A percentile compares a stretch with the other conserved stretches of the same genome.
phyloP scores from a whole-genome alignment of 2,797 vertebrate species.

The Spinibarbus caldwelli region DNA sequence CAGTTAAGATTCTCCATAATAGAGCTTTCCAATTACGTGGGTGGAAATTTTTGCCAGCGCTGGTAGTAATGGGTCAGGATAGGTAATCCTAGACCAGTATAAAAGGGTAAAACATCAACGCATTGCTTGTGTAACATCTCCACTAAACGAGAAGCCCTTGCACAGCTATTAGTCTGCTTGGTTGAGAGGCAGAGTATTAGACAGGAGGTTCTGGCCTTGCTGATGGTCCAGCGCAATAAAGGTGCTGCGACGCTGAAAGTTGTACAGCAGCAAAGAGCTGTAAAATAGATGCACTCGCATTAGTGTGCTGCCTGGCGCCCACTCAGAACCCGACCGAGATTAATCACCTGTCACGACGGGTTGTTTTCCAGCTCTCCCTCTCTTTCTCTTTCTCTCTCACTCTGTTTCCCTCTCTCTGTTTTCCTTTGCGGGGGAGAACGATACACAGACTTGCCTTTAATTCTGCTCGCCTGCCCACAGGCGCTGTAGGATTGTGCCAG shows the following conservation, averaged over 20 bases:
- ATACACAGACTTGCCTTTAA: slow-evolving; percentile 55
- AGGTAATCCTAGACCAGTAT: background rate
- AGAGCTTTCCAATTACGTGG: background rate
- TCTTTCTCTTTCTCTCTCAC: slow-evolving; percentile 28
- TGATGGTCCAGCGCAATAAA: slow-evolving; percentile 44
- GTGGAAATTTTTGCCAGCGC: background rate
- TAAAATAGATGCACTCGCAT: slow-evolving; percentile 65
- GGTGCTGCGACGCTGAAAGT: slow-evolving; percentile 23
- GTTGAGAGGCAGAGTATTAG: slow-evolving; percentile 31
- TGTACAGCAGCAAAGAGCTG: slow-evolving; percentile 56
- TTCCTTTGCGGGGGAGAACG: slow-evolving; percentile 48
- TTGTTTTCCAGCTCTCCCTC: slow-evolving; percentile 62
- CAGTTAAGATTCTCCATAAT: background rate
- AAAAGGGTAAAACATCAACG: slow-evolving; percentile 17
- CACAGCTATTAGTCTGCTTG: slow-evolving; percentile 39
- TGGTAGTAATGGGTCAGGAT: slow-evolving; percentile 7
- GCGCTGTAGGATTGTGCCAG: slow-evolving; percentile 43
- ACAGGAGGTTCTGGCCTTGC: slow-evolving; percentile 45
- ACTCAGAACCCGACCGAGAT: slow-evolving; percentile 65
- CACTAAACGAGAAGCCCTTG: slow-evolving; percentile 34
- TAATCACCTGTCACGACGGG: slow-evolving; percentile 72
- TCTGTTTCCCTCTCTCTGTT: slow-evolving; percentile 49
- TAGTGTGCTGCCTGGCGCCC: slow-evolving; percentile 56
- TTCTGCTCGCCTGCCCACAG: slow-evolving; percentile 17
- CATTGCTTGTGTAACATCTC: slow-evolving; percentile 27